These are phyloP conservation scores for Lasioglossum zephyrum DNA, from an alignment of 2,888 invertebrate genomes.

Conservation along the genomic window DNA sequence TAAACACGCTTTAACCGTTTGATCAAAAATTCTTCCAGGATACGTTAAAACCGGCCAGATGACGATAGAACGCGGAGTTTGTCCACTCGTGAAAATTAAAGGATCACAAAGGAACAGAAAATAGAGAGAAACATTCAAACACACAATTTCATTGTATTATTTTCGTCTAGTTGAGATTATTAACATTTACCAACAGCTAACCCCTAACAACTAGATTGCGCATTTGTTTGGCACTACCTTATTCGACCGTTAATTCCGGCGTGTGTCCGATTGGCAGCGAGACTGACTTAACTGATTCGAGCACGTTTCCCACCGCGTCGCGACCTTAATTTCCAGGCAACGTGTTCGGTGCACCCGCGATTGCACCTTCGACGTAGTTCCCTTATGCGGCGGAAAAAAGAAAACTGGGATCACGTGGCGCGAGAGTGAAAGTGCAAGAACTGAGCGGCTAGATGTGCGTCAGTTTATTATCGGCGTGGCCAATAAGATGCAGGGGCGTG, in stretches of 20 bases:
- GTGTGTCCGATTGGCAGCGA: background rate
- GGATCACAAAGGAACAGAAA: too few relatives aligned
- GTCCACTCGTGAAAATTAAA: too few relatives aligned
- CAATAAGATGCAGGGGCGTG: constrained; percentile 64
- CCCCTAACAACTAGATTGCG: too few relatives aligned
- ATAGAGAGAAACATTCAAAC: too few relatives aligned
- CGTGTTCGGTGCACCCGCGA: background rate
- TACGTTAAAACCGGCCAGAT: too few relatives aligned
- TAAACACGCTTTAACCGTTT: background rate
- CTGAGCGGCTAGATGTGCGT: constrained; percentile 59
- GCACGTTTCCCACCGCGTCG: background rate
- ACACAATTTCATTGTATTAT: too few relatives aligned
- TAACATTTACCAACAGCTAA: too few relatives aligned
- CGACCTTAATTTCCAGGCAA: constrained; percentile 1
- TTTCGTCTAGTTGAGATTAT: too few relatives aligned
- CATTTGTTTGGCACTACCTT: too few relatives aligned
- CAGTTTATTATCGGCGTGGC: constrained; percentile 67
- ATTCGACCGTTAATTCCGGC: background rate
- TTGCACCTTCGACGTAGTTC: constrained; percentile 18
- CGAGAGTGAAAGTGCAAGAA: constrained; percentile 66
- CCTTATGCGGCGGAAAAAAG: constrained; percentile 51
- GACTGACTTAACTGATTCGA: background rate
- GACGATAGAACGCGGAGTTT: too few relatives aligned
- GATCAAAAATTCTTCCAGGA: background rate
- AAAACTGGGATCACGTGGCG: constrained; percentile 67